Conservation (phyloP, 2,888 invertebrate species). For the Megaustenia siamemsis region DNA sequence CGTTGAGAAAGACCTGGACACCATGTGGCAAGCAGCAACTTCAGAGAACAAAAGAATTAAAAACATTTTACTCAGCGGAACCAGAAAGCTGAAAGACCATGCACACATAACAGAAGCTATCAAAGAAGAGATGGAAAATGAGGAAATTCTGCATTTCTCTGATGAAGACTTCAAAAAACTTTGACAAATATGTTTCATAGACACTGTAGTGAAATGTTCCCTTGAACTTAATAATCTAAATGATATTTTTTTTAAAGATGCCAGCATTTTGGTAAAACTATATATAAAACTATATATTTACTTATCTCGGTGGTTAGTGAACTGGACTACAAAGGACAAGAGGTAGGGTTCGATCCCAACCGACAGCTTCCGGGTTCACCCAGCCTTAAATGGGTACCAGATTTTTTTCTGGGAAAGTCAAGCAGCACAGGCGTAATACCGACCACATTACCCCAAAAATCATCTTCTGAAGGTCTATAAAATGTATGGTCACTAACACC, state of each 20-base stretch:
- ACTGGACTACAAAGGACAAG: too few relatives aligned
- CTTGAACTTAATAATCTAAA: neutral
- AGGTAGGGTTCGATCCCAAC: too few relatives aligned
- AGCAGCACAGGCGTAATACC: too few relatives aligned
- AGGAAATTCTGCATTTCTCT: slow-evolving; percentile 53
- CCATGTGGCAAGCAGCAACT: slow-evolving; percentile 78
- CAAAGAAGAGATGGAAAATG: slow-evolving; percentile 63
- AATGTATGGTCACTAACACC: too few relatives aligned
- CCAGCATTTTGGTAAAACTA: too few relatives aligned
- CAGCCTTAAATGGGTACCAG: too few relatives aligned
- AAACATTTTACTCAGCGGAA: slow-evolving; percentile 70
- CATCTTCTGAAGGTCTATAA: too few relatives aligned
- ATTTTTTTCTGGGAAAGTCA: too few relatives aligned
- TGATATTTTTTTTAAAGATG: neutral
- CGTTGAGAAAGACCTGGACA: slow-evolving; percentile 77
- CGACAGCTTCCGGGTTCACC: too few relatives aligned
- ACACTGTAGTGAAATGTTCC: neutral
- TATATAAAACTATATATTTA: too few relatives aligned
- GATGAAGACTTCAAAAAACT: slow-evolving; percentile 32
- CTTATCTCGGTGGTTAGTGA: too few relatives aligned
- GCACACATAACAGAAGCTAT: slow-evolving; percentile 65
- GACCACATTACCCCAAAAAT: too few relatives aligned
- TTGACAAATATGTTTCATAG: neutral
- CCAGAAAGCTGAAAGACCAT: slow-evolving; percentile 72
- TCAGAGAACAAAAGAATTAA: slow-evolving; percentile 76